These are phyloP conservation scores for Anoplius nigerrimus DNA, from an alignment of 2,888 invertebrate species.

Conservation along the genomic window DNA sequence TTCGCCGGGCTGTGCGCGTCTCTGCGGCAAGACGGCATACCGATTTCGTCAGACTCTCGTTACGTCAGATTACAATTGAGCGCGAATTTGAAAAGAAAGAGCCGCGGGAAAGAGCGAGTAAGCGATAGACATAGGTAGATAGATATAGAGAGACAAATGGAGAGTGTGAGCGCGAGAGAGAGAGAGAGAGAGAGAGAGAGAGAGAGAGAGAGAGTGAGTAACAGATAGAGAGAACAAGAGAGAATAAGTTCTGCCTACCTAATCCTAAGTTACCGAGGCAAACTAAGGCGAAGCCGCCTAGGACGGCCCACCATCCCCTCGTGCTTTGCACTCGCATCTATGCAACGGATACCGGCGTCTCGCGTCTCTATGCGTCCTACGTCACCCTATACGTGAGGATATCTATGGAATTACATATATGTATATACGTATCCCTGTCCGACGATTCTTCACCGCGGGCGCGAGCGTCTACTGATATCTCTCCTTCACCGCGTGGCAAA, in stretches of 20 bases:
- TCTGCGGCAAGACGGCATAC: no score
- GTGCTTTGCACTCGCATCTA: constrained; percentile 50
- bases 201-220: background rate
- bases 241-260: constrained; percentile 54
- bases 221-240: background rate
- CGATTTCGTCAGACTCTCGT: background rate
- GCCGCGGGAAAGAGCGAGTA: background rate
- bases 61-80: background rate
- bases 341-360: constrained; percentile 17
- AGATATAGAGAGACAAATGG: background rate
- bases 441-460: background rate
- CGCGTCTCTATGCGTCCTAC: background rate
- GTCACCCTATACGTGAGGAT: no score
- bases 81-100: no score
- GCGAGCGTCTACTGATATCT: background rate
- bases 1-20: background rate
- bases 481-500: no score
- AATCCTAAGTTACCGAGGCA: constrained; percentile 60
- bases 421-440: no score
- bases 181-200: background rate
- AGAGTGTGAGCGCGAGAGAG: no score
- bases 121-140: background rate
- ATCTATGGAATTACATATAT: no score
- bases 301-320: constrained; percentile 55
- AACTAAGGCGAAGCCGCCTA: constrained; percentile 56